Base-by-base conservation (phyloP, 1,140 invertebrate genomes). In the Wiebesia pumilae region DNA sequence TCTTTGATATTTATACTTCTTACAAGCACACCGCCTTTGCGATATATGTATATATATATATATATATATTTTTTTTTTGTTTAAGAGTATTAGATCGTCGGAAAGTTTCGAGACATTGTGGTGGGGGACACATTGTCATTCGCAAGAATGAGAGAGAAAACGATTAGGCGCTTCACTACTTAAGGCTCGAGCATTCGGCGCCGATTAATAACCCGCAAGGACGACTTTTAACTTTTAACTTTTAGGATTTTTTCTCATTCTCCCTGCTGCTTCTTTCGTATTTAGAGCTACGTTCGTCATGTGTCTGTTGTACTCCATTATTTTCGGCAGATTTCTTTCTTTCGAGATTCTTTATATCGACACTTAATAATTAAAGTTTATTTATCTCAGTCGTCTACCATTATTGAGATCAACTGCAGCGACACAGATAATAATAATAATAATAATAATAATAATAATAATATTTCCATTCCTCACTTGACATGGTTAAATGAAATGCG, bases 1-100 rank as follows among this genome's bases (percentile, higher is more conserved):
- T 79, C 84, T 81, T 85, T 81, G 84, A 81, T 85, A 81, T 85
- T 81, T 81, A 85, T 85, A 85, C 79, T 69, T 69, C 62, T 85
- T 80, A 12, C 21, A 43, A 10, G 24, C 79, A 24, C 33, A 21
- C 7, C 33, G 75, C 33, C 80, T 82, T 77, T 82, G 65, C 67
- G 16, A 38, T 73, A 51, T 62, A 54, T 27, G 79, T n/a, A n/a
- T n/a, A n/a, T n/a, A n/a, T n/a, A n/a, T n/a, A n/a, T n/a, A n/a
- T n/a, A n/a, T n/a, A n/a, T n/a, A n/a, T n/a, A n/a, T n/a, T n/a
- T n/a, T n/a, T n/a, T 87, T 87, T 87, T 83, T 81, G 81, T 83
- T 83, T 71, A 87, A 87, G 85, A 83, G 85, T 83, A 87, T 87
- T 87, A 87, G 58, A 19, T 47, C 30, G 62, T 69, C 33, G 40